Conservation (phyloP, 2,797 vertebrate species). For the Takifugu ocellatus region DNA sequence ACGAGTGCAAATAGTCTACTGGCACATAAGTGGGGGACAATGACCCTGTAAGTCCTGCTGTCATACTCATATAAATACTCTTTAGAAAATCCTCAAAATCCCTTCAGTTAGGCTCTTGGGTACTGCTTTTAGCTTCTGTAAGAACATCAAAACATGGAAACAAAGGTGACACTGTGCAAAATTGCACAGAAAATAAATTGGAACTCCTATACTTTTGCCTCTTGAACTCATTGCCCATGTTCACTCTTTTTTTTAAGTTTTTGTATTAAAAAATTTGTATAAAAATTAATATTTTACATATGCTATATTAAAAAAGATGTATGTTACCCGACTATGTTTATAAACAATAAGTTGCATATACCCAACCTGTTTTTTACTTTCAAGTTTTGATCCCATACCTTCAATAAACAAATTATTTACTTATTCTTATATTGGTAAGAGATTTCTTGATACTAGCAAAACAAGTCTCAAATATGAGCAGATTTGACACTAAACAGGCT, state of each 20-base stretch:
- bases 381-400: constrained; percentile 76
- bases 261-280: constrained; percentile 86
- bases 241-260: constrained; percentile 70
- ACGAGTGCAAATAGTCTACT: constrained; percentile 99
- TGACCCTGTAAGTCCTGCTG: constrained; percentile 99
- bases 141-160: constrained; percentile 99
- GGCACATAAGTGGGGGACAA: constrained; percentile 98
- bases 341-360: constrained; percentile 85
- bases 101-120: constrained; percentile 88
- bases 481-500: constrained; percentile 64
- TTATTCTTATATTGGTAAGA: constrained; percentile 76
- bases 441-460: constrained; percentile 66
- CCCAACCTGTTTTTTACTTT: constrained; percentile 72
- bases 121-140: constrained; percentile 94
- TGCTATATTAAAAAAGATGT: constrained; percentile 80
- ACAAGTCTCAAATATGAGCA: constrained; percentile 63
- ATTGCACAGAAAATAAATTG: constrained; percentile 75
- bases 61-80: constrained; percentile 98
- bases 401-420: constrained; percentile 71
- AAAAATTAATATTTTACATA: constrained; percentile 85
- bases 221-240: constrained; percentile 71
- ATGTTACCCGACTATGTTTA: constrained; percentile 76
- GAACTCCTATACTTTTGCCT: constrained; percentile 74
- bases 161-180: constrained; percentile 87
- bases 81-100: constrained; percentile 92